Evolutionary conservation across 2,888 invertebrate genomes (phyloP).

Genomic region (Lycocerus yunnanus): DNA sequence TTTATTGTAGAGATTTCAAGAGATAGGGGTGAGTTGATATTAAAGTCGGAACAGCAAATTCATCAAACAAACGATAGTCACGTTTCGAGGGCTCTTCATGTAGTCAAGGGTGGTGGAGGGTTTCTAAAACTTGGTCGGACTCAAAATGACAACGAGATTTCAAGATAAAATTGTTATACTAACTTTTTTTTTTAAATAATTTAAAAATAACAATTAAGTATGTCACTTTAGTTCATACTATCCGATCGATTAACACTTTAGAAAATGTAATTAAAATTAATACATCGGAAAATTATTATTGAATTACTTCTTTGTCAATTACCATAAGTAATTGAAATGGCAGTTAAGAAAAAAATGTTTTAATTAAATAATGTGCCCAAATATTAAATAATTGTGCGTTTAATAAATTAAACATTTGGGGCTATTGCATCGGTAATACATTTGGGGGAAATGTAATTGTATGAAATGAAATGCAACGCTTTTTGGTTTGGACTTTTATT

Average conservation of each 20-base stretch:
- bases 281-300: background rate
- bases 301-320: background rate
- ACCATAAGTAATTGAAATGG: background rate
- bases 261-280: background rate
- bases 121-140: conserved; percentile 41
- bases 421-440: background rate
- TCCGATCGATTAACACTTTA: background rate
- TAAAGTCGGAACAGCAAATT: conserved; percentile 45
- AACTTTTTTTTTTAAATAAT: background rate
- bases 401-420: background rate
- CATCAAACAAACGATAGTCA: conserved; percentile 53
- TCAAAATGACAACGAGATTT: conserved; percentile 39
- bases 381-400: background rate
- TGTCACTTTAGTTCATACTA: background rate
- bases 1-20: background rate
- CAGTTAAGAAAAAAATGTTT: background rate
- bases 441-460: conserved; percentile 6
- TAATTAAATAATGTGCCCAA: background rate
- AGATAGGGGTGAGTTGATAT: conserved; percentile 34
- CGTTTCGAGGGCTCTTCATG: conserved; percentile 50
- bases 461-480: background rate
- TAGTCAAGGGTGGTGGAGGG: conserved; percentile 47
- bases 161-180: conserved; percentile 39
- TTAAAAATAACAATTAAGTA: background rate
- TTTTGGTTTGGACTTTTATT: conserved; percentile 14